Evolutionary conservation across 2,113 vertebrate genomes (phyloP), one percentile per base, ranked within the genome.

Genomic region (Malurus cyaneus): DNA sequence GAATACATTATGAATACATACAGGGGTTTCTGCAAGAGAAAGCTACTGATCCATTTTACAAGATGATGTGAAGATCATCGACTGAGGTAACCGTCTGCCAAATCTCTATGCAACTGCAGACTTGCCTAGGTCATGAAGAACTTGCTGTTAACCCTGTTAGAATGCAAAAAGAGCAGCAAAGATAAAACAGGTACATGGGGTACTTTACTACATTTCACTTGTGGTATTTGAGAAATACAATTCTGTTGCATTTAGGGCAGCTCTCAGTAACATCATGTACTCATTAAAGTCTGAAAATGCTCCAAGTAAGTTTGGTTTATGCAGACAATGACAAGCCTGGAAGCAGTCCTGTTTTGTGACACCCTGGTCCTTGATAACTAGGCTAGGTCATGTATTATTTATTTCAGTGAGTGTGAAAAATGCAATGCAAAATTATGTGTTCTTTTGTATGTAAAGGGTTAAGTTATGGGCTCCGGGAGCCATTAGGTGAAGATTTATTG

Each of bases 401-500:
- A 97, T 96, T 97, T 94, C 84, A 93, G 39, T 12, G 34, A 93
- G 77, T 88, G 86, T 90, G 89, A 97, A 96, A 92, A 91, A 87
- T 71, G 86, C 95, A 94, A 62, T 86, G 72, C 39, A 96, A 96
- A 97, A 97, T 96, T 83, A 94, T 93, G 80, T 77, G 72, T 36
- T 97, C 65, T 80, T 91, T 90, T 97, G 95, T 89, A 88, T 80
- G 86, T 59, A 98, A 98, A 98, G 98, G 98, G 98, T 98, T 98
- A 99, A 98, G 98, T 97, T 97, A 97, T 93, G 93, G 96, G 95
- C 96, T 98, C 88, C 64, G 86, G 96, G 94, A 97, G 97, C 97
- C 98, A 98, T 99, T 99, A 98, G 97, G 74, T 96, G 95, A 85
- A 98, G 97, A 98, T 98, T 98, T 98, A 98, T 97, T 98, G 96